Base-by-base conservation (phyloP, 2,888 invertebrate species). In the Diloba caeruleocephala region DNA sequence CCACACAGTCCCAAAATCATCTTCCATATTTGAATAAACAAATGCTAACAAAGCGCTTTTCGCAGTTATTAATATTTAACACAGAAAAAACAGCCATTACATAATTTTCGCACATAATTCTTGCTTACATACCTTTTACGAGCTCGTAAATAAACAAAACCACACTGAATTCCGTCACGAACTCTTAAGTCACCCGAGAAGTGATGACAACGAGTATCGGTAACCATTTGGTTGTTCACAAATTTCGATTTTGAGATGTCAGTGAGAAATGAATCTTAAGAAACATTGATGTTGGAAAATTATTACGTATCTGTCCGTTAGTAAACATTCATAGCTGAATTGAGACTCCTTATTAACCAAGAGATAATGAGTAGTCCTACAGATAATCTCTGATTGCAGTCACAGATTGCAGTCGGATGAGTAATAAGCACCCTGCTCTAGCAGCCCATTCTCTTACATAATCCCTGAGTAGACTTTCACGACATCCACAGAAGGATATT, bases 61-160 rank as follows among this genome's bases (percentile, higher is more conserved):
- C 0, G 6, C 17, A 15, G 10, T 12, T 19, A 21, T 29, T 39
- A 13, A 38, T 23, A 44, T 50, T 41, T 3, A 13, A 12, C 14
- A 26, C 17, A 13, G 49, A 54, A 29, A 33, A 59, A 12, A 3
- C 31, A 23, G 13, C 13, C 12, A 60, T 60, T 60, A 53, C 33
- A 65, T 41, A 50, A 63, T 49, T 32, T 56, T 57, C 46, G 28
- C 64, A 57, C 46, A 62, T 51, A 51, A 34, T 19, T 58, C 21
- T 43, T 39, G 37, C 37, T 41, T 33, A 25, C 37, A 46, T 38
- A 45, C 44, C 21, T 15, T 60, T 45, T 9, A 31, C 8, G 36
- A 36, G 36, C 25, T 29, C 15, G 19, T 48, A 55, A 50, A 50
- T 39, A 64, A 60, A 60, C 49, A 59, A 23, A 46, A 10, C 8